Evolutionary conservation across 1,140 invertebrate genomes (phyloP).

Genomic region (Listronotus oregonensis): DNA sequence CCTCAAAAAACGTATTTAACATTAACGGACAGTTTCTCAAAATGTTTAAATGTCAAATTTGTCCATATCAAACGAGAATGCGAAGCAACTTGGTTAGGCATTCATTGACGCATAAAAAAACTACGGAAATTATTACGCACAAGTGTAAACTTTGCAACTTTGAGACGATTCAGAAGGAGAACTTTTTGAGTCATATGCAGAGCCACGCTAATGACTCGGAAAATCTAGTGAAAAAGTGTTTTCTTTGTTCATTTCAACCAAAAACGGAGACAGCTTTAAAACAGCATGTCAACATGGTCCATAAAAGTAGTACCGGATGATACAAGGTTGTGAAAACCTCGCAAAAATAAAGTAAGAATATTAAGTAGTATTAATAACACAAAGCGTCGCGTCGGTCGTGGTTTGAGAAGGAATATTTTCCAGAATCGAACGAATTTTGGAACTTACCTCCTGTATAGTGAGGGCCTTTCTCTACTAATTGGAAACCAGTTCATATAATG

Average conservation of each 20-base stretch:
- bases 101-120: constrained; percentile 6
- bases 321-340: not conserved
- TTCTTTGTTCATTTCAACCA: constrained; percentile 34
- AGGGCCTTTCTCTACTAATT: too few species aligned
- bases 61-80: constrained; percentile 31
- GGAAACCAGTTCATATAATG: too few species aligned
- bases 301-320: constrained; percentile 24
- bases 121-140: constrained; percentile 15
- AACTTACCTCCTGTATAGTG: too few species aligned
- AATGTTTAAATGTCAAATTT: constrained; percentile 31
- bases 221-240: constrained; percentile 17
- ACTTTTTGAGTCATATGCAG: constrained; percentile 23
- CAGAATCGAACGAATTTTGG: too few species aligned
- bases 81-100: constrained; percentile 23
- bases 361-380: too few species aligned
- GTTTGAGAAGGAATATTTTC: too few species aligned
- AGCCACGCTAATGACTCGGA: constrained; percentile 7
- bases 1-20: constrained; percentile 4
- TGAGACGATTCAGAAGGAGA: constrained; percentile 33
- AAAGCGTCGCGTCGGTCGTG: too few species aligned
- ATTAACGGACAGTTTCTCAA: constrained; percentile 22
- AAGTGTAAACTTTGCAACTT: constrained; percentile 26
- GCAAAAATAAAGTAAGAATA: too few species aligned
- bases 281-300: constrained; percentile 21
- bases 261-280: constrained; percentile 14